Evolutionary conservation across 2,888 invertebrate genomes (phyloP), one percentile per base, ranked within the genome.

Genomic region (Rhingia rostrata): DNA sequence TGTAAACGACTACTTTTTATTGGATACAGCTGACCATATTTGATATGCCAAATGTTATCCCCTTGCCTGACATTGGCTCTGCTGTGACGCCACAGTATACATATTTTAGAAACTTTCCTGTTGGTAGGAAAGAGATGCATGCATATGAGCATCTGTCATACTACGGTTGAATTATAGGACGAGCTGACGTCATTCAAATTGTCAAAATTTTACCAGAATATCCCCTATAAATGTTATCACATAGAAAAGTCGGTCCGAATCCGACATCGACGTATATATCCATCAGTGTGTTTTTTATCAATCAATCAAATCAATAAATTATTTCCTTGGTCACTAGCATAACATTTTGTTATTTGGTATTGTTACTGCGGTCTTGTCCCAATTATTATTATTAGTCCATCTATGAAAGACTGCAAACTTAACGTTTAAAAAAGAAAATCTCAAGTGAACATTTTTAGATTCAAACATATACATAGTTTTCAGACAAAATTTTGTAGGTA

Each of bases 241-340:
- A 77, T 22, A 2, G 22, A 22, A 22, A 22, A 69, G 53, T 70
- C 60, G 66, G 66, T 61, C 47, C 53, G 47, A 66, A 61, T 61
- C 47, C 53, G 47, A 66, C 47, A 60, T 30, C 66, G 45, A 79
- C 54, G 53, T 66, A 64, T 22, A 22, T 64, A 14, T 56, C 33
- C 47, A 54, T 6, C 12, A 35, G 10, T 32, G 64, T 63, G 63
- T 66, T 78, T 83, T n/a, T 73, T 77, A 54, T 72, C 78, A 82
- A 79, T 83, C 82, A 78, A 83, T 79, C 83, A 69, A 78, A 79
- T 83, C 83, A 79, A 83, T 83, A 79, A 79, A 67, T 79, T 66
- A 66, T 67, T 79, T 83, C 58, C 39, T 60, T 67, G 64, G 30
- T 64, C 41, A 32, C 14, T 78, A 56, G 75, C 41, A 43, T 54